A percentile compares a stretch with the other conserved stretches of the same genome.
phyloP scores from a whole-genome alignment of 2,888 invertebrate species.

The Parelbella ahira region DNA sequence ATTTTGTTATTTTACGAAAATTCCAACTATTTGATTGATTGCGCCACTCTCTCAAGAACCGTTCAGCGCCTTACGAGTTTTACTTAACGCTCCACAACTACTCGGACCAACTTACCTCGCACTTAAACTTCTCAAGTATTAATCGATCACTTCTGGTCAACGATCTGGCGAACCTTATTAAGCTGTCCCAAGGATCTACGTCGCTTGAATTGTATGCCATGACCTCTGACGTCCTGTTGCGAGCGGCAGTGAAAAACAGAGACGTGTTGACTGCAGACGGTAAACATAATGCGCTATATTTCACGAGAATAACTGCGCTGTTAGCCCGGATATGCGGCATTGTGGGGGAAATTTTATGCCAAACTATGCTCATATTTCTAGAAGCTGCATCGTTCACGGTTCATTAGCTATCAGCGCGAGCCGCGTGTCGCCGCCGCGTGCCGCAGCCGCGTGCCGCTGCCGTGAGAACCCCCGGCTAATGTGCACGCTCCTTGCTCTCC shows the following conservation, averaged over 20 bases:
- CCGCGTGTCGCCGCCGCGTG: background rate
- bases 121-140: constrained; percentile 58
- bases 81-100: constrained; percentile 58
- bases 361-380: constrained; percentile 44
- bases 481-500: constrained; percentile 30
- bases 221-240: too few species aligned
- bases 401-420: constrained; percentile 46
- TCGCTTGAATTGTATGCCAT: too few species aligned
- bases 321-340: constrained; percentile 26
- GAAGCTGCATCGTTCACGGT: constrained; percentile 47
- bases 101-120: constrained; percentile 57
- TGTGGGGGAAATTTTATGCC: constrained; percentile 43
- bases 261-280: constrained; percentile 9
- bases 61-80: constrained; percentile 50
- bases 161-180: constrained; percentile 48
- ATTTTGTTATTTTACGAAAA: constrained; percentile 18
- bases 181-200: constrained; percentile 21
- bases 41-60: constrained; percentile 44
- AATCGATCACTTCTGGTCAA: constrained; percentile 66
- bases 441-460: background rate
- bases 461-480: constrained; percentile 26
- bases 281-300: constrained; percentile 14
- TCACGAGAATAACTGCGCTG: constrained; percentile 20
- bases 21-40: constrained; percentile 64
- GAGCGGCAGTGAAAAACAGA: too few species aligned